Percentiles rank a stretch among this genome's conserved stretches.
phyloP scores from a whole-genome alignment of 23 tunicate genomes.

The Trididemnum clinides region DNA sequence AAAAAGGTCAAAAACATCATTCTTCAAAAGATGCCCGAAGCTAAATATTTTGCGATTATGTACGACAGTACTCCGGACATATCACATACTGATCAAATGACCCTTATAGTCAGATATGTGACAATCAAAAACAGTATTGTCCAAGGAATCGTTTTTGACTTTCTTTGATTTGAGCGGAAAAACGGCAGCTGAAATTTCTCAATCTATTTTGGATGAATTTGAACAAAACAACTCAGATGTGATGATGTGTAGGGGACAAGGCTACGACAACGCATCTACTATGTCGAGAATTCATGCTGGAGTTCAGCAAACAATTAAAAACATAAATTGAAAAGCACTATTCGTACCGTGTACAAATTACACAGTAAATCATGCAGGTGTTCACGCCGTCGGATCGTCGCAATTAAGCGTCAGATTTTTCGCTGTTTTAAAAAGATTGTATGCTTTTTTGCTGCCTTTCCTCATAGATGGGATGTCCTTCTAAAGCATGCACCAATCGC shows the following conservation, averaged over 20 bases:
- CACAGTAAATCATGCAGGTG: conserved; percentile 52
- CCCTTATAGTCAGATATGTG: conserved; percentile 47
- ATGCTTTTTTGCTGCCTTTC: conserved; percentile 61
- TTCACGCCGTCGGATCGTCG: conserved; percentile 68
- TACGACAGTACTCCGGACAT: conserved; percentile 64
- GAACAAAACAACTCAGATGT: conserved; percentile 52
- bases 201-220: conserved; percentile 47
- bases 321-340: conserved; percentile 57
- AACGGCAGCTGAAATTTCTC: conserved; percentile 49
- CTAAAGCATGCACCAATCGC: conserved; percentile 62
- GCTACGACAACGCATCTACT: conserved; percentile 67
- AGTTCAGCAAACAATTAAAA: conserved; percentile 58
- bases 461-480: conserved; percentile 63
- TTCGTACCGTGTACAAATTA: conserved; percentile 47
- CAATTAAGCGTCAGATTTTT: conserved; percentile 64
- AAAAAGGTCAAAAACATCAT: conserved; percentile 57
- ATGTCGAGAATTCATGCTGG: conserved; percentile 59
- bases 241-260: conserved; percentile 68
- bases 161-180: conserved; percentile 45
- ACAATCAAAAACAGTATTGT: conserved; percentile 28
- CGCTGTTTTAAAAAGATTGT: conserved; percentile 64
- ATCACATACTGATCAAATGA: conserved; percentile 61
- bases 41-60: conserved; percentile 65
- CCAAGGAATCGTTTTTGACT: conserved; percentile 44
- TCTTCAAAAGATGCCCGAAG: conserved; percentile 58